phyloP scores from a whole-genome alignment of 2,888 invertebrate species.

The Spodoptera exigua region DNA sequence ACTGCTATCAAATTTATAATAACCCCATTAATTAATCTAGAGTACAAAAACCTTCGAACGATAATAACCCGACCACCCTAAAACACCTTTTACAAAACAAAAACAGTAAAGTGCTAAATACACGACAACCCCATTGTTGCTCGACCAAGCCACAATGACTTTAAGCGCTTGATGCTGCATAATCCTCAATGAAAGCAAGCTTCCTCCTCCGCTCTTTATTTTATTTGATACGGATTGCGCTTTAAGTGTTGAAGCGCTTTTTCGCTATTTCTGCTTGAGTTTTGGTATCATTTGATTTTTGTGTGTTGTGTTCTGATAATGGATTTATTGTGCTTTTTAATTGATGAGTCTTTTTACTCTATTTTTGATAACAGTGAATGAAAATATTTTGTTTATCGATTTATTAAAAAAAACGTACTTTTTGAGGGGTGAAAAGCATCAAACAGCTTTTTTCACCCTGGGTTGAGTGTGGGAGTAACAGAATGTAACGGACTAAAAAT shows the following conservation, averaged over 20 bases:
- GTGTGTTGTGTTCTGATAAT: too few species aligned
- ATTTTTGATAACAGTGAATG: too few species aligned
- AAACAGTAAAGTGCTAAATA: constrained; percentile 46
- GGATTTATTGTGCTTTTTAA: too few species aligned
- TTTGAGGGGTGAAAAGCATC: too few species aligned
- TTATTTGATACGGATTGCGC: constrained; percentile 59
- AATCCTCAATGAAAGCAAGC: constrained; percentile 66
- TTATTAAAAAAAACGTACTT: too few species aligned
- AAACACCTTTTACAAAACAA: constrained; percentile 49
- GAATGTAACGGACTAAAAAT: too few species aligned
- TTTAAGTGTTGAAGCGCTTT: constrained; percentile 34
- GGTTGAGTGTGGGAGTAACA: too few species aligned
- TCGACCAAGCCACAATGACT: constrained; percentile 44
- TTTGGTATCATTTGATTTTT: too few species aligned
- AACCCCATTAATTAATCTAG: neutral
- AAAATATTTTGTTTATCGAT: too few species aligned
- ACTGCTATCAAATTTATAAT: too few species aligned
- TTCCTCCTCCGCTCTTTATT: constrained; percentile 57
- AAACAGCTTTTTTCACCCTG: too few species aligned
- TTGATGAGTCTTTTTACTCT: too few species aligned
- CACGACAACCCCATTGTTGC: constrained; percentile 45
- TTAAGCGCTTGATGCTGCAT: constrained; percentile 64
- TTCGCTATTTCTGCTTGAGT: constrained; percentile 11
- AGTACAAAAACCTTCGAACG: neutral
- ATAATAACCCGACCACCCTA: neutral